Percentiles rank a stretch among this genome's conserved stretches.
phyloP scores from a whole-genome alignment of 2,113 vertebrate species.

The Grallaria varia region DNA sequence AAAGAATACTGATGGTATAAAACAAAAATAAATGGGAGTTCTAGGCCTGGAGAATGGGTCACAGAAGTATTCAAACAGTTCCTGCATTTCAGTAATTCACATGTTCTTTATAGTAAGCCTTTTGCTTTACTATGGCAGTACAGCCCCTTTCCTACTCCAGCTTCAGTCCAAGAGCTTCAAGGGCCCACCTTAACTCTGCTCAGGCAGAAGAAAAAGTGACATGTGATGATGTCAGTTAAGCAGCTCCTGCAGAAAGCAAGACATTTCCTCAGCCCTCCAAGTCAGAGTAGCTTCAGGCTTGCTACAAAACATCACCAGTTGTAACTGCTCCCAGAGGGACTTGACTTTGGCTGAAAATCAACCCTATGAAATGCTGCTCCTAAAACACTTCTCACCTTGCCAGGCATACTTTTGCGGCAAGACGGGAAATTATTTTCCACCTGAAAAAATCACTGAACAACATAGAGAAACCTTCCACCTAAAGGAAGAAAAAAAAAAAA shows the following conservation, averaged over 20 bases:
- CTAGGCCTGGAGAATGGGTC: not conserved
- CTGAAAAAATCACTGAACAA: not conserved
- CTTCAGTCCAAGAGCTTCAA: not conserved
- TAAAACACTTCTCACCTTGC: not conserved
- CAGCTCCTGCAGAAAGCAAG: not conserved
- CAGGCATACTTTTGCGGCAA: slow-evolving; percentile 29
- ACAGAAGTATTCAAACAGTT: not conserved
- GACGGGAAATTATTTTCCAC: slow-evolving; percentile 18
- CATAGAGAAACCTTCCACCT: not conserved
- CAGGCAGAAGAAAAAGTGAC: not conserved
- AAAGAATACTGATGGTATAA: not conserved
- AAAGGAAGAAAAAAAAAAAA: not conserved
- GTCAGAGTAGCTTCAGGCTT: not conserved
- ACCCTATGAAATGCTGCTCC: slow-evolving; percentile 7
- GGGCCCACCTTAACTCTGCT: not conserved
- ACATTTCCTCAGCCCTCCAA: not conserved
- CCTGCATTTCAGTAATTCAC: not conserved
- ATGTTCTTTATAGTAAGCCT: not conserved
- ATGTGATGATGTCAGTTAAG: not conserved
- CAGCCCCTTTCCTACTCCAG: not conserved
- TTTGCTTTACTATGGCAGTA: not conserved
- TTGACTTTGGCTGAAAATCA: slow-evolving; percentile 35
- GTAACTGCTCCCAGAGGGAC: not conserved
- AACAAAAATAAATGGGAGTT: not conserved
- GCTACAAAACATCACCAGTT: not conserved